Evolutionary conservation across 2,888 invertebrate genomes (phyloP).

Genomic region (Ophion costatus): DNA sequence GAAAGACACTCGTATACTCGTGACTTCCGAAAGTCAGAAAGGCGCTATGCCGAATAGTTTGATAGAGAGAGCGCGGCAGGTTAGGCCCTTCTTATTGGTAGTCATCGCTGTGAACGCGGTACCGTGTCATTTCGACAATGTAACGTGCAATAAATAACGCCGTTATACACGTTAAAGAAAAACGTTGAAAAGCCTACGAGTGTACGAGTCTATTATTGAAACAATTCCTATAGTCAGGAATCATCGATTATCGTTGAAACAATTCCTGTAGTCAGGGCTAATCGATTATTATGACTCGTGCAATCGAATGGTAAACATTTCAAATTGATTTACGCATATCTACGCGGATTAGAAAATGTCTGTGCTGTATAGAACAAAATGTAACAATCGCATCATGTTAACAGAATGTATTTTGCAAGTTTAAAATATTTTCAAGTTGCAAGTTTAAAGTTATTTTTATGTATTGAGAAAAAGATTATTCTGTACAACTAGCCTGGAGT

Average conservation of each 20-base stretch:
- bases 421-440: too few species aligned
- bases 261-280: not conserved
- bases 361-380: too few species aligned
- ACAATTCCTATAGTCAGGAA: not conserved
- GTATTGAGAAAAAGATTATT: too few species aligned
- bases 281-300: not conserved
- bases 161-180: not conserved
- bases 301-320: not conserved
- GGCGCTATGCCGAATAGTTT: not conserved
- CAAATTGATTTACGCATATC: not conserved
- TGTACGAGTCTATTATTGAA: constrained; percentile 34
- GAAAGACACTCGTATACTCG: not conserved
- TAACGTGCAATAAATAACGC: constrained; percentile 41
- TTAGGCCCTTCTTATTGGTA: constrained; percentile 3
- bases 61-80: not conserved
- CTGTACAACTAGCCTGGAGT: too few species aligned
- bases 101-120: constrained; percentile 1
- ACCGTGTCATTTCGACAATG: constrained; percentile 34
- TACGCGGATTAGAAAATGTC: too few species aligned
- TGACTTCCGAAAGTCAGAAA: constrained; percentile 21
- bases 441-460: too few species aligned
- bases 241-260: not conserved
- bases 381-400: too few species aligned
- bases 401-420: too few species aligned
- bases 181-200: not conserved